Evolutionary conservation across 1,140 invertebrate genomes (phyloP), one percentile per base, ranked within the genome.

Genomic region (Dinoponera quadriceps): DNA sequence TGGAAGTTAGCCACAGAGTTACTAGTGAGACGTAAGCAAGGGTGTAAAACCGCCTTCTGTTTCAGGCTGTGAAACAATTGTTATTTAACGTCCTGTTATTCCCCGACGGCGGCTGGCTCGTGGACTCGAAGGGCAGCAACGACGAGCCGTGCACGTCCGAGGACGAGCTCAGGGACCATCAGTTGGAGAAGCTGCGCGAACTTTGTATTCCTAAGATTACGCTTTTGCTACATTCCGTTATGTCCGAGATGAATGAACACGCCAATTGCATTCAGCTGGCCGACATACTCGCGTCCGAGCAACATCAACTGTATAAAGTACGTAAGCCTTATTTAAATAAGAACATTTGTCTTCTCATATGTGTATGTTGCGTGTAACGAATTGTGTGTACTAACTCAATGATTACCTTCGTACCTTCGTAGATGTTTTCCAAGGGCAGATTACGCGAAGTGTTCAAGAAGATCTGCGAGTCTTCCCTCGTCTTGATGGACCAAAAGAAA

Each of bases 11-110:
- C n/a, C n/a, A n/a, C n/a, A n/a, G n/a, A n/a, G n/a, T n/a, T n/a
- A n/a, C n/a, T n/a, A 25, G 18, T 20, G 0, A n/a, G 22, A 49
- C 0, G 20, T 72, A 55, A 33, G n/a, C 38, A 13, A 60, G 74
- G 44, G 11, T 20, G 25, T 62, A 62, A 73, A 73, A 54, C 0
- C 22, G n/a, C 63, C 60, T 77, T 7, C n/a, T 84, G 55, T 92
- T 92, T 74, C 85, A 96, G 97, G 95, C 95, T 82, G 97, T 97
- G 0, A 97, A 97, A 87, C 96, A 97, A 63, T 95, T 97, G 38
- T 94, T 99, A 1, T 98, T 97, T 93, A 98, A 99, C 94, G 97
- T 99, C 9, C 91, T 99, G 29, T 91, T 98, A 1, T 99, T 99
- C 91, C 97, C 98, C 54, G 97, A 98, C 86, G 97, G 97, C 57